Evolutionary conservation across 2,113 vertebrate genomes (phyloP).

Genomic region (Pluvianellus socialis): DNA sequence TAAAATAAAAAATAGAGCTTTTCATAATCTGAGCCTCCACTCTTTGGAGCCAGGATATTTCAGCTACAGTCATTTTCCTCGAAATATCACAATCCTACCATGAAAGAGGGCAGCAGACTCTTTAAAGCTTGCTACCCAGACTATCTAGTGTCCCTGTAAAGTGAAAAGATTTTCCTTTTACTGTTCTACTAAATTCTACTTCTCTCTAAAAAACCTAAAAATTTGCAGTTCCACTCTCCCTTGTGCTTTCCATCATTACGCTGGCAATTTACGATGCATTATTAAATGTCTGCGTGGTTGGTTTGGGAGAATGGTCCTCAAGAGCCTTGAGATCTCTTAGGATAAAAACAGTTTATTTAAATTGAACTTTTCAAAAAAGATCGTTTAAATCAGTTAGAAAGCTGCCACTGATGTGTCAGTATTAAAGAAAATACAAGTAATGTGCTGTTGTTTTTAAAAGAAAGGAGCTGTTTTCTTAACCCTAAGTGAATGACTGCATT

Average conservation of each 20-base stretch:
- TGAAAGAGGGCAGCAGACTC: not conserved
- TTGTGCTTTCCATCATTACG: not conserved
- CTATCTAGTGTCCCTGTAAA: not conserved
- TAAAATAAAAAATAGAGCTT: not conserved
- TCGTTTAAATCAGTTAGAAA: constrained; percentile 4
- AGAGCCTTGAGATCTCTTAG: not conserved
- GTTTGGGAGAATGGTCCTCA: not conserved
- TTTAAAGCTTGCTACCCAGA: not conserved
- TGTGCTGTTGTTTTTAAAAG: not conserved
- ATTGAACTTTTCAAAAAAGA: not conserved
- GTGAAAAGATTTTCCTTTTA: not conserved
- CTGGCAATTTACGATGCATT: not conserved
- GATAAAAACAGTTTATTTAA: not conserved
- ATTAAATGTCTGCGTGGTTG: not conserved
- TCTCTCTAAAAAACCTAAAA: not conserved
- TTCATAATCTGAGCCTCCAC: not conserved
- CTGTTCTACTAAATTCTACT: not conserved
- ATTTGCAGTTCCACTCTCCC: not conserved
- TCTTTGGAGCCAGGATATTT: not conserved
- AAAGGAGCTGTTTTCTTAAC: not conserved
- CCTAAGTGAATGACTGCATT: not conserved
- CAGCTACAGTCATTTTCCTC: not conserved
- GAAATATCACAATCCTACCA: not conserved
- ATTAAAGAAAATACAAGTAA: not conserved
- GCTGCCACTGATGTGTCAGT: not conserved